Percentiles rank a stretch among this genome's conserved stretches.
Evolutionary conservation across 1,140 invertebrate genomes (phyloP).

Genomic region (Teleopsis dalmanni): DNA sequence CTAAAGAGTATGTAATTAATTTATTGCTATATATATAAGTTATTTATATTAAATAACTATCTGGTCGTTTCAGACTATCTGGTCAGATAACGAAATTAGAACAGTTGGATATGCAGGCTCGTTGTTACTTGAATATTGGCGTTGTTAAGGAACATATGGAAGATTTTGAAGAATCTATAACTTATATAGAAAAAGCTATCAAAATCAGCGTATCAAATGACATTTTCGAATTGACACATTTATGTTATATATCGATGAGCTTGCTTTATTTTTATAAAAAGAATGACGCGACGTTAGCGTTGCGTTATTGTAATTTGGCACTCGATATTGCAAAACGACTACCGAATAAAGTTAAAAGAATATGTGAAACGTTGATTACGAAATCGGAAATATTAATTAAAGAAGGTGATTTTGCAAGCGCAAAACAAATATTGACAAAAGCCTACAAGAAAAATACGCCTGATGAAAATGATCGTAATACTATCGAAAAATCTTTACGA

Average conservation of each 20-base stretch:
- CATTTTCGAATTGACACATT: constrained; percentile 67
- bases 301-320: constrained; percentile 55
- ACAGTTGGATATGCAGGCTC: constrained; percentile 72
- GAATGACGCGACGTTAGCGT: constrained; percentile 28
- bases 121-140: constrained; percentile 78
- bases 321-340: constrained; percentile 58
- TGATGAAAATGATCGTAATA: constrained; percentile 50
- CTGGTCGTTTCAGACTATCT: constrained; percentile 46
- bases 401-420: constrained; percentile 61
- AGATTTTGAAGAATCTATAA: constrained; percentile 55
- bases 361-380: constrained; percentile 52
- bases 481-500: constrained; percentile 58
- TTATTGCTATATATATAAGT: neutral
- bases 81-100: constrained; percentile 57
- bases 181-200: constrained; percentile 62
- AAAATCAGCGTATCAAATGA: constrained; percentile 62
- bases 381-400: constrained; percentile 59
- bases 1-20: constrained; percentile 56
- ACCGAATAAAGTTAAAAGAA: constrained; percentile 51
- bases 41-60: neutral
- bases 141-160: constrained; percentile 68
- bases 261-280: constrained; percentile 53
- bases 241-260: constrained; percentile 64
- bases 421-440: constrained; percentile 62
- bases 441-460: constrained; percentile 65